A percentile compares a stretch with the other conserved stretches of the same genome.
Evolutionary conservation across 1,140 invertebrate species (phyloP).

Genomic region (Drosophila bocqueti): DNA sequence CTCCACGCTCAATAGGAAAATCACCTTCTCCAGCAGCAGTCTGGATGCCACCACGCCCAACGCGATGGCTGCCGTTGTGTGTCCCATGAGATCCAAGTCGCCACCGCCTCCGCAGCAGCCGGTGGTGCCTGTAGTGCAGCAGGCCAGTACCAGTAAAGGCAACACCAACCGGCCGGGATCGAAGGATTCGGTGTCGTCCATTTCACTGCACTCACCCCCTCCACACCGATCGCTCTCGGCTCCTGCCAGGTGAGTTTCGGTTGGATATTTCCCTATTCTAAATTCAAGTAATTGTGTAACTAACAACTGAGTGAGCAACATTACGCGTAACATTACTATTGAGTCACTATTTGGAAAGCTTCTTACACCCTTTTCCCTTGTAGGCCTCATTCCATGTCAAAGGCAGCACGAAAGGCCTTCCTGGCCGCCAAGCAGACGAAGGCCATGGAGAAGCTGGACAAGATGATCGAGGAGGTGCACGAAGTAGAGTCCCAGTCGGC

Average conservation of each 20-base stretch:
- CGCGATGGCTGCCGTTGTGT: slow-evolving; percentile 23
- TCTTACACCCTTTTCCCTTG: not conserved
- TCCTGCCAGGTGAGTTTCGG: slow-evolving; percentile 53
- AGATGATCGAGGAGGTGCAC: slow-evolving; percentile 84
- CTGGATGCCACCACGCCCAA: slow-evolving; percentile 35
- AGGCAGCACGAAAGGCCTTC: slow-evolving; percentile 80
- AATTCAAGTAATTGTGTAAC: not conserved
- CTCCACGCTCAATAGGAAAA: slow-evolving; percentile 73
- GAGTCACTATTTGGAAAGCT: not conserved
- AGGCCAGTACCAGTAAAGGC: slow-evolving; percentile 33
- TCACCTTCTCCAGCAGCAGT: slow-evolving; percentile 76
- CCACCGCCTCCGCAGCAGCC: slow-evolving; percentile 16
- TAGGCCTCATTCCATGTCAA: slow-evolving; percentile 76
- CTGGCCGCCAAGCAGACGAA: slow-evolving; percentile 82
- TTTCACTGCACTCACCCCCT: slow-evolving; percentile 75
- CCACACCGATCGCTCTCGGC: slow-evolving; percentile 71
- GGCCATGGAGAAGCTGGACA: slow-evolving; percentile 83
- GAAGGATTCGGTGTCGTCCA: slow-evolving; percentile 69
- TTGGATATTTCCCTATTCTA: not conserved
- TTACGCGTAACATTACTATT: not conserved
- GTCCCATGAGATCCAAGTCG: slow-evolving; percentile 45
- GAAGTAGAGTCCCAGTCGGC: slow-evolving; percentile 74
- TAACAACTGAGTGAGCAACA: not conserved
- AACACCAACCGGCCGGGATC: slow-evolving; percentile 50
- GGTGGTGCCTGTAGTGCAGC: slow-evolving; percentile 39